Conservation (phyloP, 2,797 vertebrate species). For the Hippoglossus hippoglossus region DNA sequence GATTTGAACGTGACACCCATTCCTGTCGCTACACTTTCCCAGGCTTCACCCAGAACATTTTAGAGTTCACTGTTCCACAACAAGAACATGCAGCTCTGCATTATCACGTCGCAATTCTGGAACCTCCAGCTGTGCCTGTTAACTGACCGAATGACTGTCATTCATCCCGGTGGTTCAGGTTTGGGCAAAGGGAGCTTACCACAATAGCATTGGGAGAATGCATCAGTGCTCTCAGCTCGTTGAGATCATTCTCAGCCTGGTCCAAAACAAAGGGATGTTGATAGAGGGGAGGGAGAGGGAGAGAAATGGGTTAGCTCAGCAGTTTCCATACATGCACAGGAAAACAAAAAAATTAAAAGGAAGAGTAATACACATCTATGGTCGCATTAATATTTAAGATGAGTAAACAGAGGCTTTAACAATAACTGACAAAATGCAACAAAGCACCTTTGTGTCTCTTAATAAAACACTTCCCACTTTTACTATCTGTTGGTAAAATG, state of each 20-base stretch:
- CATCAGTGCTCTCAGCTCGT: constrained; percentile 99
- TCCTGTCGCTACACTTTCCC: constrained; percentile 2
- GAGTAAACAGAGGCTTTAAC: not conserved
- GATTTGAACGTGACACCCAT: not conserved
- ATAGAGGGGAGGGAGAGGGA: constrained; percentile 58
- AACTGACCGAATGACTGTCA: constrained; percentile 36
- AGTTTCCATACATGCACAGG: constrained; percentile 60
- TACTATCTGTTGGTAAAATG: not conserved
- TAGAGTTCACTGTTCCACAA: constrained; percentile 20
- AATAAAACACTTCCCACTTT: not conserved
- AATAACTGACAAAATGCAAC: not conserved
- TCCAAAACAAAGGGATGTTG: constrained; percentile 75
- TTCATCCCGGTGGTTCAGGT: constrained; percentile 54
- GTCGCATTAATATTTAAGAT: constrained; percentile 4
- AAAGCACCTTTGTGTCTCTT: not conserved
- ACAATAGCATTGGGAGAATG: constrained; percentile 99
- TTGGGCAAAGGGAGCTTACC: constrained; percentile 87
- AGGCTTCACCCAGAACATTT: constrained; percentile 42
- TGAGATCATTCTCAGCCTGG: constrained; percentile 99
- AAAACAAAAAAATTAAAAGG: constrained; percentile 25
- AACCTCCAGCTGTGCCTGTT: constrained; percentile 58
- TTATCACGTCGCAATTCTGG: constrained; percentile 60
- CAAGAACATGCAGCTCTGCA: constrained; percentile 28
- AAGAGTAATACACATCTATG: constrained; percentile 23
- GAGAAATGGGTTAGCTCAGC: constrained; percentile 84